phyloP scores from a whole-genome alignment of 1,140 invertebrate genomes.

The Tachypleus tridentatus region DNA sequence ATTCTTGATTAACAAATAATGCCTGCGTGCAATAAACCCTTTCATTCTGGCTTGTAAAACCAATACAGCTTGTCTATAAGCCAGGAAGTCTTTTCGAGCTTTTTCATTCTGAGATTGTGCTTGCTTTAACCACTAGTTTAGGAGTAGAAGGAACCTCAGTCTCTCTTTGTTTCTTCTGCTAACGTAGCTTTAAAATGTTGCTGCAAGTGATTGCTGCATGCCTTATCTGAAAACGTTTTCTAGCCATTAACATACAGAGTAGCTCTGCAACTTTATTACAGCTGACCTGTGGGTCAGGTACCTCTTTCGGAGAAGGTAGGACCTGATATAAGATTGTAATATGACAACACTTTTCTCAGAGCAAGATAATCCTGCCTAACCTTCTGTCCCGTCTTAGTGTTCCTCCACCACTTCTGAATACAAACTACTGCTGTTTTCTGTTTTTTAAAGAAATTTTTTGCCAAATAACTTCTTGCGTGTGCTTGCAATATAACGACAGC shows the following conservation, averaged over 20 bases:
- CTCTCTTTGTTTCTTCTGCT: background rate
- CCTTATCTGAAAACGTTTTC: conserved; percentile 7
- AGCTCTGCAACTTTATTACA: conserved; percentile 23
- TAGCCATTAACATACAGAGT: conserved; percentile 13
- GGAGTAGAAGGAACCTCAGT: background rate
- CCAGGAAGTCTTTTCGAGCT: background rate
- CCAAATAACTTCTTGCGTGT: conserved; percentile 2
- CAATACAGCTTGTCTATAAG: background rate
- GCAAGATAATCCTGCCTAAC: conserved; percentile 8
- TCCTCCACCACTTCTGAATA: conserved; percentile 14
- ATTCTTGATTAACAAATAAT: background rate
- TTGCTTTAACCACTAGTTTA: background rate
- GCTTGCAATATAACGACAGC: conserved; percentile 23
- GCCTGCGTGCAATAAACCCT: background rate
- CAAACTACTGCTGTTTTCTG: conserved; percentile 6
- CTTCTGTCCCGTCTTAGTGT: conserved; percentile 2
- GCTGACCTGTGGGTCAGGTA: conserved; percentile 14
- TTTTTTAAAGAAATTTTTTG: background rate
- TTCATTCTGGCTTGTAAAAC: background rate
- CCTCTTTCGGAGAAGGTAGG: conserved; percentile 8
- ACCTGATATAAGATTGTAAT: conserved; percentile 21
- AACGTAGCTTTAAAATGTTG: background rate
- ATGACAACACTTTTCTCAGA: conserved; percentile 10
- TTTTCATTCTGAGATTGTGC: background rate
- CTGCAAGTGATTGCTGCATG: conserved; percentile 12